Base-by-base conservation (phyloP, 2,888 invertebrate species). In the Chloroclystis v-ata region DNA sequence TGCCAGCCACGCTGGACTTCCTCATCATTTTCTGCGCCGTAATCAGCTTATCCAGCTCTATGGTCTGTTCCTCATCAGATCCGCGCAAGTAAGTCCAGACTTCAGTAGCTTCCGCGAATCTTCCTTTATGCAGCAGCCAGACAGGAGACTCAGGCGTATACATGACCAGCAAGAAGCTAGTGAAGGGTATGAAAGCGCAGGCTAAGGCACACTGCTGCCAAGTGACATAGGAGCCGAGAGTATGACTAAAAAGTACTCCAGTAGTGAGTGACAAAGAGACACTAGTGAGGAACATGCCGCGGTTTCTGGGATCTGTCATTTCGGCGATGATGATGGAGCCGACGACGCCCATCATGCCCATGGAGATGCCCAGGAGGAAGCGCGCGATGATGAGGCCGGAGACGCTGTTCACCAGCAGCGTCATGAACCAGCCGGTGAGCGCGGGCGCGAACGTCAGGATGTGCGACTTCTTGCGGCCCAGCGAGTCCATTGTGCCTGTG, bases 91-190 rank as follows among this genome's bases (percentile, higher is more conserved):
- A 91, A 41, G 81, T 76, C 50, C 91, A 90, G 0, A 91, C 82
- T 20, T 82, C 71, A 43, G 88, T 82, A 0, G 92, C 92, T 60
- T 91, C 89, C 0, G 85, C 80, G 0, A 79, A 72, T 6, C 88
- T 79, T 4, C 89, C 90, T 64, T 90, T 90, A 0, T 90, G 80
- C 11, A 91, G 83, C 43, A 94, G 60, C 92, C 93, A 94, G 4
- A 89, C 78, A 0, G 93, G 93, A 3, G 92, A 90, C 69, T 94
- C 94, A 0, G 91, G 91, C 7, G 90, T 74, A 9, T 89, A 88
- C 10, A 89, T 75, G 3, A 91, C 84, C 4, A 91, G 67, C 0
- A 91, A 45, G 14, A 89, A 75, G 60, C 89, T 87, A 0, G 82
- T 57, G n/a, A 90, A 75, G 0, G 90, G 89, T 1, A 89, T 72